phyloP scores from a whole-genome alignment of 2,888 invertebrate genomes.

The Ischnus inquisitorius region DNA sequence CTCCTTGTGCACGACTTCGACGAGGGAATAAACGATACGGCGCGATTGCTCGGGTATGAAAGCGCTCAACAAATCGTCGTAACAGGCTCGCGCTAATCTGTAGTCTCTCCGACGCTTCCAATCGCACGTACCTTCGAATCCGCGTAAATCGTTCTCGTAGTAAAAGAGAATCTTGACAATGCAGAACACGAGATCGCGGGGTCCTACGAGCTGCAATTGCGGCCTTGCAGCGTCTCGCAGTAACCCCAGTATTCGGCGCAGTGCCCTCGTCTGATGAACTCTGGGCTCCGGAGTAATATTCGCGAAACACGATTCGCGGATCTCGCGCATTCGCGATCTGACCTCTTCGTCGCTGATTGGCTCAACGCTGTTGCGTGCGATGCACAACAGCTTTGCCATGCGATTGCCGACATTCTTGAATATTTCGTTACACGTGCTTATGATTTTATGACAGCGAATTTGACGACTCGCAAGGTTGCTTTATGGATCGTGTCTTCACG shows the following conservation, averaged over 20 bases:
- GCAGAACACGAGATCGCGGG: conserved; percentile 72
- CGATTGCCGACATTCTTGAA: conserved; percentile 23
- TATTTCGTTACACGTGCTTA: not conserved
- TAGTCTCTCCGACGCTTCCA: conserved; percentile 76
- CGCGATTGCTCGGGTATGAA: conserved; percentile 75
- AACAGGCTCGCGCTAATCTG: conserved; percentile 74
- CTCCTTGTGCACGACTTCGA: conserved; percentile 83
- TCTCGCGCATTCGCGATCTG: conserved; percentile 68
- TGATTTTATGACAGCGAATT: not conserved
- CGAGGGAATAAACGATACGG: conserved; percentile 81
- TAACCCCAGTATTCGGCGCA: conserved; percentile 71
- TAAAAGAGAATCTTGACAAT: conserved; percentile 75
- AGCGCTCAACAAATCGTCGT: conserved; percentile 73
- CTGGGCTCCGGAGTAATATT: conserved; percentile 33
- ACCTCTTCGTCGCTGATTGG: conserved; percentile 71
- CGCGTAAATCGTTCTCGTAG: conserved; percentile 70
- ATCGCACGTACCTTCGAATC: conserved; percentile 65
- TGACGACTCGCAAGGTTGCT: not conserved
- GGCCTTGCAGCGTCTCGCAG: conserved; percentile 69
- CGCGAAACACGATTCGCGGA: conserved; percentile 62
- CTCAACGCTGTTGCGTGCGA: not conserved
- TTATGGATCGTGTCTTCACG: not conserved
- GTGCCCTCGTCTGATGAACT: conserved; percentile 65
- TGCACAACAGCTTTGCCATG: conserved; percentile 60
- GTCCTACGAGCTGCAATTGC: conserved; percentile 72